These are phyloP conservation scores for Molanna angustata DNA, from an alignment of 2,888 invertebrate species.

Conservation along the genomic window DNA sequence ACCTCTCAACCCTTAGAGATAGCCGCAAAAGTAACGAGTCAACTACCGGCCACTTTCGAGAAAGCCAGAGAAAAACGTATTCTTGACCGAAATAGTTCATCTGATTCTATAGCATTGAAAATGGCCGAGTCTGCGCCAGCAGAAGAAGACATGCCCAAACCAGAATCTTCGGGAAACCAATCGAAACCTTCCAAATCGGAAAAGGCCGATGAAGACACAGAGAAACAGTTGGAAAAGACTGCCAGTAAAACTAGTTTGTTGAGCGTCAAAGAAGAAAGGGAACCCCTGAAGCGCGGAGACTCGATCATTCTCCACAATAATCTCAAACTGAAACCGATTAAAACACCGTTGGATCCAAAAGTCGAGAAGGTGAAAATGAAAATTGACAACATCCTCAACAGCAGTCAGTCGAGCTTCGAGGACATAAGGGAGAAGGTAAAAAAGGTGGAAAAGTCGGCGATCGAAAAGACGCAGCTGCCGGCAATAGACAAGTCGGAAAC, in stretches of 20 bases:
- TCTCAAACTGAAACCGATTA: conserved; percentile 44
- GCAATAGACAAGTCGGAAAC: conserved; percentile 21
- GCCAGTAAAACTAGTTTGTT: conserved; percentile 33
- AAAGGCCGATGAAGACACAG: conserved; percentile 25
- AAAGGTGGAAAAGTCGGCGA: conserved; percentile 22
- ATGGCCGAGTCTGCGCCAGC: conserved; percentile 37
- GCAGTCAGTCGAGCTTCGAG: conserved; percentile 51
- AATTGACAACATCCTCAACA: conserved; percentile 51
- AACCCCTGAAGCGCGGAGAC: conserved; percentile 16
- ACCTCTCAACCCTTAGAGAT: conserved; percentile 56
- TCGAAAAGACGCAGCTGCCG: conserved; percentile 1
- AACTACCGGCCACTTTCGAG: conserved; percentile 50
- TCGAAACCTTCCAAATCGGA: conserved; percentile 30
- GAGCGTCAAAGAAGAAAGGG: conserved; percentile 28
- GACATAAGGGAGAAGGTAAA: conserved; percentile 40
- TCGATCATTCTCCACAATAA: conserved; percentile 43
- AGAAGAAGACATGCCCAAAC: conserved; percentile 28
- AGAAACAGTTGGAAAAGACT: conserved; percentile 31
- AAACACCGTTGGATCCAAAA: conserved; percentile 52
- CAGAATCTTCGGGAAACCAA: conserved; percentile 35
- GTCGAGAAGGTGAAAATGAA: conserved; percentile 50
- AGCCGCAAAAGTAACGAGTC: conserved; percentile 55
- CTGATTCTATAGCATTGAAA: conserved; percentile 45
- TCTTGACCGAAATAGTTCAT: conserved; percentile 49
- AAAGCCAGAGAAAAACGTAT: conserved; percentile 53